Base-by-base conservation (phyloP, 2,113 vertebrate species). In the Hepsetus odoe region DNA sequence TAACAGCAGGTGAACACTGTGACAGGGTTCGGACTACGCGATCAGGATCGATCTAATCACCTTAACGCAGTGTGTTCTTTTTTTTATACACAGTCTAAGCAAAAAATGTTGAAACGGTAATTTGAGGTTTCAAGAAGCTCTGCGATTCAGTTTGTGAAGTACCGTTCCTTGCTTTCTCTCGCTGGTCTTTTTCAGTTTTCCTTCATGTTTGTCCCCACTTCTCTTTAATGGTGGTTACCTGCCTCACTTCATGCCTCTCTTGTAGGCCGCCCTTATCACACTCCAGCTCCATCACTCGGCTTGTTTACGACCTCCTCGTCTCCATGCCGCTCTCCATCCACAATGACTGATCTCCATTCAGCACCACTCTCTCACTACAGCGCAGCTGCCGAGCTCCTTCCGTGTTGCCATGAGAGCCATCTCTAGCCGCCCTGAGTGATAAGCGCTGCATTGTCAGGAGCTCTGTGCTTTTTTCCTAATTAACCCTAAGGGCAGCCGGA, bases 401-500 rank as follows among this genome's bases (percentile, higher is more conserved):
- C 5, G 10, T 1, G 51, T 51, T 73, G 30, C 40, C 51, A 11
- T 53, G 33, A 40, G 7, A 74, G 38, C 24, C 66, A 18, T 79
- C 69, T 55, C 58, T 28, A 78, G 40, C 5, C 26, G n/a, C 65
- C 46, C 56, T 79, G 76, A 68, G 28, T 74, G 66, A 79, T 74
- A 80, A 82, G 79, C 46, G 16, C 42, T 68, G 46, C 12, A 46
- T 71, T 65, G 42, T 71, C 67, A 64, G 65, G 68, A 64, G 32
- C n/a, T 40, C 59, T 77, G 38, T 70, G 65, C 42, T 79, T 69
- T 58, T 70, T 58, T 59, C 75, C 71, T 86, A 88, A 89, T 91
- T 90, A 90, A 88, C 87, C 87, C 78, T 6, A 20, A 2, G 81
- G 80, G 79, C 85, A 74, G 46, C 53, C 8, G 24, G 13, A 42